These are phyloP conservation scores for Ostrea denselamellosa DNA, from an alignment of 1,140 invertebrate genomes.

Conservation along the genomic window DNA sequence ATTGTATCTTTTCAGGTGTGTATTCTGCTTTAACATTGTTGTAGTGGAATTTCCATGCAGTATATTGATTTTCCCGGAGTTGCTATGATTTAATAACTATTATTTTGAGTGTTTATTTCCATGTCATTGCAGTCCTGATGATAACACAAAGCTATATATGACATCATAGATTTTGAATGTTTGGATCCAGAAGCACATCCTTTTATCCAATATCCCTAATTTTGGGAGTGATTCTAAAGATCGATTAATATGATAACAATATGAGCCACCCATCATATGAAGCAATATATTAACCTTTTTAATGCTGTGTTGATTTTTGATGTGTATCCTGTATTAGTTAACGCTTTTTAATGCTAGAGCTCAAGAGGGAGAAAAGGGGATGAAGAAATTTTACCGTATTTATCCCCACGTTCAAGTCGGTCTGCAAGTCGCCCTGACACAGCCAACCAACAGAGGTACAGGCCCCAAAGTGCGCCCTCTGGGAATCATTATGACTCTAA, in stretches of 20 bases:
- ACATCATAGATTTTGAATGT: not conserved
- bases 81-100: not conserved
- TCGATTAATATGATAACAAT: not conserved
- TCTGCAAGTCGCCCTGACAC: constrained; percentile 54
- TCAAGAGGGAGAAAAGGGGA: constrained; percentile 68
- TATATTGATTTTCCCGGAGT: not conserved
- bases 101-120: not conserved
- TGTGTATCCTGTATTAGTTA: constrained; percentile 35
- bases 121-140: not conserved
- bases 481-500: not conserved
- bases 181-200: not conserved
- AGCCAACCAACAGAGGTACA: constrained; percentile 48
- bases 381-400: constrained; percentile 73
- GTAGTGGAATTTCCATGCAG: not conserved
- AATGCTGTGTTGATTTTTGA: not conserved
- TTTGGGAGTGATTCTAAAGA: not conserved
- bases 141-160: not conserved
- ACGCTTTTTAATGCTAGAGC: constrained; percentile 59
- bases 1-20: not conserved
- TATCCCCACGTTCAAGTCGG: constrained; percentile 68
- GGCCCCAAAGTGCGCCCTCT: constrained; percentile 68
- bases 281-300: not conserved
- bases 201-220: not conserved
- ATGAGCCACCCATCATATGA: not conserved
- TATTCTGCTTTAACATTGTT: not conserved